Base-by-base conservation (phyloP, 2,888 invertebrate species). In the Callinectes sapidus region DNA sequence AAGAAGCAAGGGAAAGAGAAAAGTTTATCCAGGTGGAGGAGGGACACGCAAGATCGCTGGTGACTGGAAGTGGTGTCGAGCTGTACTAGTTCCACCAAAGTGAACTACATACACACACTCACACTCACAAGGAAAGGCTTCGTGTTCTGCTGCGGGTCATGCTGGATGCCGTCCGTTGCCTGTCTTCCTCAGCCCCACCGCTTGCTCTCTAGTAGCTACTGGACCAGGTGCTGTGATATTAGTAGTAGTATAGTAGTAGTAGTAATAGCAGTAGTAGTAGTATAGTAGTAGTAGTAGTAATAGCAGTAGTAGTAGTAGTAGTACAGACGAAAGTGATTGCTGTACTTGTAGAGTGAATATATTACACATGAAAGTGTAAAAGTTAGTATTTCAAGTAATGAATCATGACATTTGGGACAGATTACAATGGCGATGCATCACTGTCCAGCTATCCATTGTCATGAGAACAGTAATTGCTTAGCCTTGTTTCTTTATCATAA, bases 191-290 rank as follows among this genome's bases (percentile, higher is more conserved):
- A 71, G 28, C 71, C 0, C n/a, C 23, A 28, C n/a, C 71, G 71
- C 23, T 18, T 71, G 28, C 71, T 8, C 23, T 10, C 10, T 71
- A 28, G n/a, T 71, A 71, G 23, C 71, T 23, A 28, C 18, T 23
- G 18, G 28, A 71, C 8, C 8, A n/a, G 71, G n/a, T 71, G 71
- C 23, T 23, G 23, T 71, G 71, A n/a, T 71, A 3, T 18, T 61
- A 61, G 23, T 23, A 61, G 61, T 61, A 5, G 61, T 61, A 61
- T 86, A 86, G 86, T 86, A 86, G 86, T 86, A 86, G 35, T 86
- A 86, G 86, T 86, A 86, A 35, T 86, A 86, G 86, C 23, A 86
- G 86, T 86, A 86, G 86, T 86, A 86, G 86, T 86, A 86, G 86
- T 71, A 71, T 71, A 71, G 66, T 71, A 71, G 66, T 18, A 71